Conservation (phyloP, 1,140 invertebrate species). For the Trichonephila inaurata region DNA sequence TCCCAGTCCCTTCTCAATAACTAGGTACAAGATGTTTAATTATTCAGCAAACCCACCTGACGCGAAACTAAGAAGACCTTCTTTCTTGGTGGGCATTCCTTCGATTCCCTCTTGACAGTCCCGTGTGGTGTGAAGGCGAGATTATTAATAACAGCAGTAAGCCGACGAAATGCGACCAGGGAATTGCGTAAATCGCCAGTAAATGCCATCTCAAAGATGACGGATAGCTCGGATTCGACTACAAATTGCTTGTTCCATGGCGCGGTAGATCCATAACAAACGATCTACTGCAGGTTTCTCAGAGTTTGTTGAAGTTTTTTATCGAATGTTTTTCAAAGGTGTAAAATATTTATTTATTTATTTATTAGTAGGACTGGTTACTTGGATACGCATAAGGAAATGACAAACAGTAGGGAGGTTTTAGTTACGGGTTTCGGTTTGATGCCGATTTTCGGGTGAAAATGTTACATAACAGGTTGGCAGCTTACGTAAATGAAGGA, state of each 20-base stretch:
- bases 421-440: too few relatives aligned
- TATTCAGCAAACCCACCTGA: conserved; percentile 14
- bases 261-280: background rate
- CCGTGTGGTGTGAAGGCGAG: background rate
- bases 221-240: conserved; percentile 7
- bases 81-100: background rate
- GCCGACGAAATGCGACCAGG: conserved; percentile 20
- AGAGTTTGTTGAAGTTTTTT: too few relatives aligned
- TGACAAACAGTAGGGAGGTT: too few relatives aligned
- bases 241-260: background rate
- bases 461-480: too few relatives aligned
- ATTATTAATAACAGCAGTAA: conserved; percentile 26
- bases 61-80: background rate
- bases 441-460: too few relatives aligned
- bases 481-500: too few relatives aligned
- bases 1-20: background rate
- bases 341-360: too few relatives aligned
- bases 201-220: conserved; percentile 20
- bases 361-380: too few relatives aligned
- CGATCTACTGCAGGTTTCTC: background rate
- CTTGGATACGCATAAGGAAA: too few relatives aligned
- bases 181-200: conserved; percentile 34
- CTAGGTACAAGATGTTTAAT: background rate
- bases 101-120: background rate
- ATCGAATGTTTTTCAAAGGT: too few relatives aligned